These are phyloP conservation scores for Pangasianodon gigas DNA, from an alignment of 2,113 vertebrate species.

Conservation along the genomic window DNA sequence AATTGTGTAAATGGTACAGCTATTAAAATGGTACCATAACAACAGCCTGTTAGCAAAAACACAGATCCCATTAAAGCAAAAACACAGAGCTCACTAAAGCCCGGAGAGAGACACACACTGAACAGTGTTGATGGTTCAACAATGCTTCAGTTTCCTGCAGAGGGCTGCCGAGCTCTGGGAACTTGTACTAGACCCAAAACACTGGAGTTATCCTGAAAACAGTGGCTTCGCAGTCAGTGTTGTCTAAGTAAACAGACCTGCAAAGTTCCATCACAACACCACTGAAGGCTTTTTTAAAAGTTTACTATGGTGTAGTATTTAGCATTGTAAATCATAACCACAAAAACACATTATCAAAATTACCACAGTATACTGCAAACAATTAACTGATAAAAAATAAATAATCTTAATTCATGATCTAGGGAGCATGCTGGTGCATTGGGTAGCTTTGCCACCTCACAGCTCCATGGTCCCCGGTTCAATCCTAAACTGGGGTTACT, in stretches of 20 bases:
- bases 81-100: background rate
- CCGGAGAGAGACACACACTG: background rate
- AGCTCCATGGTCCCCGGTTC: background rate
- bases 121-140: conserved; percentile 33
- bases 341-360: background rate
- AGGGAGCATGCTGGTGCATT: background rate
- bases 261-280: conserved; percentile 19
- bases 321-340: background rate
- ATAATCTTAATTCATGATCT: background rate
- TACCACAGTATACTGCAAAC: background rate
- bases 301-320: background rate
- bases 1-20: background rate
- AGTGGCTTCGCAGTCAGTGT: background rate
- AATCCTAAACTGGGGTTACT: background rate
- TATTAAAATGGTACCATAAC: conserved; percentile 11
- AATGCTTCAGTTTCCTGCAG: conserved; percentile 29
- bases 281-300: background rate
- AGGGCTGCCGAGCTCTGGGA: conserved; percentile 25
- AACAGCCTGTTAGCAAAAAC: background rate
- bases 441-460: background rate
- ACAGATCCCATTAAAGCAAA: conserved; percentile 11
- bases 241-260: conserved; percentile 29
- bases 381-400: background rate
- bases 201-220: conserved; percentile 36
- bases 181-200: conserved; percentile 32